Evolutionary conservation across 1,140 invertebrate genomes (phyloP).

Genomic region (Pomacea maculata): DNA sequence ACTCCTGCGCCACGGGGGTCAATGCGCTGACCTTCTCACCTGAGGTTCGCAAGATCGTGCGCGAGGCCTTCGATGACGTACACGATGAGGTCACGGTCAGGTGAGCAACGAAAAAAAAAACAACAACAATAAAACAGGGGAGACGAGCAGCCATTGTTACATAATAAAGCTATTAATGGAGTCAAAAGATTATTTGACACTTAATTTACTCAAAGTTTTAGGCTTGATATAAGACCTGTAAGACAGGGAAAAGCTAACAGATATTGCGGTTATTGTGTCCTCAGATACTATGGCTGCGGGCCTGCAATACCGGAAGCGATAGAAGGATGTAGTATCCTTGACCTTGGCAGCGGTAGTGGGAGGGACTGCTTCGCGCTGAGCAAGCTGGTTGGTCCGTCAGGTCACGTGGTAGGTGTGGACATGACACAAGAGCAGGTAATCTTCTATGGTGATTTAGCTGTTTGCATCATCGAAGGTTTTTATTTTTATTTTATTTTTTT

Average conservation of each 20-base stretch:
- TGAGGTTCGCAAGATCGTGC: slow-evolving; percentile 32
- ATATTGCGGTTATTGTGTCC: background rate
- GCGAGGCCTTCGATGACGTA: slow-evolving; percentile 42
- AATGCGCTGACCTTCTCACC: slow-evolving; percentile 31
- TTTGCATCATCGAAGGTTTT: no score
- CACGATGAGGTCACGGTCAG: slow-evolving; percentile 45
- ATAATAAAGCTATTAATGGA: no score
- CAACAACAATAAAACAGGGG: background rate
- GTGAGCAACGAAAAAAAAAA: no score
- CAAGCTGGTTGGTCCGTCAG: slow-evolving; percentile 57
- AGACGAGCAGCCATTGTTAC: no score
- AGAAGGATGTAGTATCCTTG: slow-evolving; percentile 50
- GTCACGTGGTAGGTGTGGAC: slow-evolving; percentile 55
- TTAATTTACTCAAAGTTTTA: no score
- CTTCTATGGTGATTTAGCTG: background rate
- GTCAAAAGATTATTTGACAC: no score
- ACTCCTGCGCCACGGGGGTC: slow-evolving; percentile 39
- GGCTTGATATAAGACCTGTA: no score
- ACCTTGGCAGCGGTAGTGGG: slow-evolving; percentile 62
- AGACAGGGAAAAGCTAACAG: no score
- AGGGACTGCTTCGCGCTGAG: slow-evolving; percentile 58
- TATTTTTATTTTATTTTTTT: no score
- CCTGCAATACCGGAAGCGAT: slow-evolving; percentile 53
- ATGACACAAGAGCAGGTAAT: slow-evolving; percentile 61
- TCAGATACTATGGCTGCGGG: slow-evolving; percentile 62